phyloP scores from a whole-genome alignment of 2,888 invertebrate species.

The Julus scanicus region DNA sequence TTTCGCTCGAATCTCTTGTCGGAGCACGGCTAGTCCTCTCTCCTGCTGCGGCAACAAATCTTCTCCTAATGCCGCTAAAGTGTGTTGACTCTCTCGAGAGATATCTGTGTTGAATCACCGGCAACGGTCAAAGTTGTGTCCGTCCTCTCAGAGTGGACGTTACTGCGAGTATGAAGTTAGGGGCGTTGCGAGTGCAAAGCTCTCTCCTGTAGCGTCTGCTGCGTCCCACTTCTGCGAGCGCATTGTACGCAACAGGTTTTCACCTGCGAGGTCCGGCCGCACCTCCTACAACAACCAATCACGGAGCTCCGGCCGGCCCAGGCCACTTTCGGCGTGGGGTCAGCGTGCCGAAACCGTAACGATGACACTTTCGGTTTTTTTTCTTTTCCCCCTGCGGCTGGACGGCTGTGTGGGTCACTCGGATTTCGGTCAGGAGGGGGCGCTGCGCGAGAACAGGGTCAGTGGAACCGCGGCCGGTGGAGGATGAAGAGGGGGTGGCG shows the following conservation, averaged over 20 bases:
- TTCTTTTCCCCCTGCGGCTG: background rate
- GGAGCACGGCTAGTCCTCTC: too few species aligned
- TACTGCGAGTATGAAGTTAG: too few species aligned
- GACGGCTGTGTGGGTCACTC: background rate
- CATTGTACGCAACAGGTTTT: background rate
- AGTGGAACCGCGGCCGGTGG: background rate
- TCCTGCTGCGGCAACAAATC: too few species aligned
- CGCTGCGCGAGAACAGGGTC: slow-evolving; percentile 33
- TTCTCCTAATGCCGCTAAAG: too few species aligned
- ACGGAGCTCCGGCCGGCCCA: background rate
- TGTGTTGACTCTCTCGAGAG: too few species aligned
- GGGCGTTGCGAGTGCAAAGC: background rate
- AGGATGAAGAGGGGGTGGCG: background rate
- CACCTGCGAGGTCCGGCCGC: background rate
- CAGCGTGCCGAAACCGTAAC: background rate
- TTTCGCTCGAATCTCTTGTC: too few species aligned
- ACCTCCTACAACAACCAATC: background rate
- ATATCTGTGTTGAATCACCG: too few species aligned
- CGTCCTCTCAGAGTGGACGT: too few species aligned
- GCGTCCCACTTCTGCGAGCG: background rate
- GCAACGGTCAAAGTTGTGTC: too few species aligned
- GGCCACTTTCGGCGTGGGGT: background rate
- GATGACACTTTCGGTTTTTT: slow-evolving; percentile 1
- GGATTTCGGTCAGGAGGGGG: slow-evolving; percentile 2
- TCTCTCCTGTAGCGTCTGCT: background rate